Percentiles rank a stretch among this genome's conserved stretches.
Evolutionary conservation across 2,113 vertebrate genomes (phyloP).

Genomic region (Varanus komodoensis): DNA sequence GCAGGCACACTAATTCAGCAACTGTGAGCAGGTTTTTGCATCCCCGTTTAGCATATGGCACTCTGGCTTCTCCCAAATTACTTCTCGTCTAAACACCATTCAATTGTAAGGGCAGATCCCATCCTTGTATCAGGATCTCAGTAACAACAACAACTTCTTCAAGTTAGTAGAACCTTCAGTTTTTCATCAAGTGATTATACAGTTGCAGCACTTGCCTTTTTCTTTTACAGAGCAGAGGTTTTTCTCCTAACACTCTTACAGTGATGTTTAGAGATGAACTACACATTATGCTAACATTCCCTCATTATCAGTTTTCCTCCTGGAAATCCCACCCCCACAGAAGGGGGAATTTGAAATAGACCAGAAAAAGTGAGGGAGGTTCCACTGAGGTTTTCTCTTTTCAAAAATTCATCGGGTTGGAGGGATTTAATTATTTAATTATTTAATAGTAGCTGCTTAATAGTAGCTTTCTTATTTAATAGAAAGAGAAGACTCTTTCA

Average conservation of each 20-base stretch:
- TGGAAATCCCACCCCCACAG: too few relatives aligned
- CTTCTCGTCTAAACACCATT: background rate
- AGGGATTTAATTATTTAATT: background rate
- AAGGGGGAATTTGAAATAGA: too few relatives aligned
- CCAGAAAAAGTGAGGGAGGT: too few relatives aligned
- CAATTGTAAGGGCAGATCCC: background rate
- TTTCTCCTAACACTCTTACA: background rate
- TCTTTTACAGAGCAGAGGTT: background rate
- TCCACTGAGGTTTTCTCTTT: too few relatives aligned
- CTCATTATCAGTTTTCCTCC: too few relatives aligned
- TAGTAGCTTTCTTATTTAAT: too few relatives aligned
- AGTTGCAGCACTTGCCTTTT: background rate
- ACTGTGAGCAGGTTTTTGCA: background rate
- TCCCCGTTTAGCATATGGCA: background rate
- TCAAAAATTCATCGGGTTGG: too few relatives aligned
- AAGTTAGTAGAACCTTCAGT: background rate
- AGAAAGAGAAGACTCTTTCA: background rate
- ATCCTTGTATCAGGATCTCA: background rate
- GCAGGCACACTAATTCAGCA: constrained; percentile 31
- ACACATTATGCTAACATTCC: too few relatives aligned
- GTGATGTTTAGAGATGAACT: background rate
- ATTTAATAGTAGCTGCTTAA: background rate
- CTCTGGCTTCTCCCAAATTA: background rate
- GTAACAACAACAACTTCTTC: background rate
- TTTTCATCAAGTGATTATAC: background rate